Evolutionary conservation across 2,888 invertebrate genomes (phyloP), one percentile per base, ranked within the genome.

Genomic region (Xestobium rufovillosum): DNA sequence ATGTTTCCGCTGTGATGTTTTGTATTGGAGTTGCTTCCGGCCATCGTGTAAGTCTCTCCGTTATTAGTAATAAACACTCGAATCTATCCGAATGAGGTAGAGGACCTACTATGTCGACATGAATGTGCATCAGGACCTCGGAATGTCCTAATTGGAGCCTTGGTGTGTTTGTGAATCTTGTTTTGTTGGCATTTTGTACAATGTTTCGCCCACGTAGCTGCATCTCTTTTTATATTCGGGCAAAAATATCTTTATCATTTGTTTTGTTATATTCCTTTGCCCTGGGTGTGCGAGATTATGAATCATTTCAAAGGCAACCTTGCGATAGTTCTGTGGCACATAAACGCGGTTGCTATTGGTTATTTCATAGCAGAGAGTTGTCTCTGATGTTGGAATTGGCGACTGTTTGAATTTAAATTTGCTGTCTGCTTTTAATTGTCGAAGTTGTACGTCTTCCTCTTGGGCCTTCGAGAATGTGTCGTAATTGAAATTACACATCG

Each of bases 111-210:
- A 19, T 19, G n/a, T 19, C 6, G 23, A 19, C n/a, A n/a, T 19
- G 23, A 19, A 19, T n/a, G 23, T 19, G 23, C 23, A n/a, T 19
- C 23, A 8, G 23, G 6, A 19, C n/a, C 23, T 19, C n/a, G 23
- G 23, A 19, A 19, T 8, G 23, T 19, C n/a, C 23, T n/a, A 8
- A 19, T n/a, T n/a, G 23, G 23, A n/a, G 23, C 6, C 23, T 19
- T 19, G n/a, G 23, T 19, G 23, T 19, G 23, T n/a, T 19, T 19
- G 23, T 19, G 23, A 19, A 19, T 19, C n/a, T 19, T 19, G 23
- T 19, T 19, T n/a, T 19, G 6, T 19, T 19, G 23, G n/a, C 23
- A 19, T 19, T 8, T 8, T n/a, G n/a, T 8, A 19, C 23, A 19
- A 6, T 6, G 6, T 19, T 19, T 19, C 6, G n/a, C 23, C 23